phyloP scores from a whole-genome alignment of 2,113 vertebrate genomes.

The Abramis brama region DNA sequence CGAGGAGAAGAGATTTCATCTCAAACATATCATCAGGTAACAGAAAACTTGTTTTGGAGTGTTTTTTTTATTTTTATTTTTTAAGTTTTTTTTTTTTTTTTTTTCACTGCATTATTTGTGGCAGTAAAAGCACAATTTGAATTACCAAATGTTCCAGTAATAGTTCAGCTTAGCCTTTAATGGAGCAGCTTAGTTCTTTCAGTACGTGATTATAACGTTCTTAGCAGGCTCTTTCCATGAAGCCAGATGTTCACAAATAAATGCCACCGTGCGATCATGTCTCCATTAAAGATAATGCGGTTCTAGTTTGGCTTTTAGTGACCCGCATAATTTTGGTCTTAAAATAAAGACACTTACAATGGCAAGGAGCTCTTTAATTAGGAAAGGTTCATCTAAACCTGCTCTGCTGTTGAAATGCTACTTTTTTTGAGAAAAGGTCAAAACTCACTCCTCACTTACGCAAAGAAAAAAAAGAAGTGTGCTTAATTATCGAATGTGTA shows the following conservation, averaged over 20 bases:
- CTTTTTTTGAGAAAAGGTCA: not conserved
- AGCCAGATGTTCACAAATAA: slow-evolving; percentile 78
- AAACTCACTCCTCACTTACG: slow-evolving; percentile 24
- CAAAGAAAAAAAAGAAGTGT: not conserved
- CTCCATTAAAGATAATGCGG: slow-evolving; percentile 40
- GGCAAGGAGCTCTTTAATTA: slow-evolving; percentile 13
- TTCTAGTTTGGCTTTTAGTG: slow-evolving; percentile 54
- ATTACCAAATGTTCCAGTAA: slow-evolving; percentile 76
- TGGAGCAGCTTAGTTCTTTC: slow-evolving; percentile 78
- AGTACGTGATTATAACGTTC: slow-evolving; percentile 76
- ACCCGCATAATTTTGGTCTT: slow-evolving; percentile 46
- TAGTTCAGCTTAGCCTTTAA: slow-evolving; percentile 80
- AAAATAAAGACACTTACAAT: slow-evolving; percentile 17
- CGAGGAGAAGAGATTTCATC: not conserved
- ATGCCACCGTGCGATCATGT: slow-evolving; percentile 53
- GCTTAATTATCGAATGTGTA: not conserved
- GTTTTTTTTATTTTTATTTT: too few species aligned
- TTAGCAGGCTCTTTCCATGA: slow-evolving; percentile 69
- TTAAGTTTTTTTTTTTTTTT: slow-evolving; percentile 38
- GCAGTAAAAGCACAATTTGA: slow-evolving; percentile 76
- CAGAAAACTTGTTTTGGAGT: not conserved
- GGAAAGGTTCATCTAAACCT: slow-evolving; percentile 6
- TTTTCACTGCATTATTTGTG: slow-evolving; percentile 65
- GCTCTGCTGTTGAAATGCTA: not conserved
- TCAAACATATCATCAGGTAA: not conserved